A percentile compares a stretch with the other conserved stretches of the same genome.
phyloP scores from a whole-genome alignment of 2,888 invertebrate genomes.

The Kuschelorhynchus macadamiae region DNA sequence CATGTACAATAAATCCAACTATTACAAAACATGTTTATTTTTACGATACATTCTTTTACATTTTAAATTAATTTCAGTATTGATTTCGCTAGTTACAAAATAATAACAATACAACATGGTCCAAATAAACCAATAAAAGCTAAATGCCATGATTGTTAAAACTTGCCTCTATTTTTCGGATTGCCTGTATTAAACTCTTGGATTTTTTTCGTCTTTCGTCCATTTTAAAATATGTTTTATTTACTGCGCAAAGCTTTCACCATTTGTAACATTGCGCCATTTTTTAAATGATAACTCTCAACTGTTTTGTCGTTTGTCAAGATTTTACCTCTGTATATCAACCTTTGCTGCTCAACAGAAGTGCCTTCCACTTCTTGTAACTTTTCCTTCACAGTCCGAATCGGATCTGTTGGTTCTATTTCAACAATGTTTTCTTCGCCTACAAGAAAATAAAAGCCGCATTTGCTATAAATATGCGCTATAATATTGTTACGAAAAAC shows the following conservation, averaged over 20 bases:
- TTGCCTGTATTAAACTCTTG: neutral
- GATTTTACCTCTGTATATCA: slow-evolving; percentile 50
- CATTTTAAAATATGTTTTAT: slow-evolving; percentile 11
- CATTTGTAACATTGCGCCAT: slow-evolving; percentile 51
- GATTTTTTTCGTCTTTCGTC: slow-evolving; percentile 1
- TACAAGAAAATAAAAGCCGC: slow-evolving; percentile 46
- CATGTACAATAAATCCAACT: no score
- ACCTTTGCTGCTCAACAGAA: slow-evolving; percentile 50
- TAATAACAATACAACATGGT: slow-evolving; percentile 36
- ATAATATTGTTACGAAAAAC: neutral
- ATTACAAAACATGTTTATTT: no score
- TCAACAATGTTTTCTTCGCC: slow-evolving; percentile 51
- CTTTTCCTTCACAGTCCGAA: slow-evolving; percentile 49
- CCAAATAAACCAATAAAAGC: slow-evolving; percentile 25
- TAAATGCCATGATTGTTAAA: neutral
- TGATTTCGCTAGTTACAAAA: slow-evolving; percentile 1
- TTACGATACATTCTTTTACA: no score
- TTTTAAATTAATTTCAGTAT: no score
- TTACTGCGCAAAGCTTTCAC: slow-evolving; percentile 54
- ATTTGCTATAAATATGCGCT: slow-evolving; percentile 23
- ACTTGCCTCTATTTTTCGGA: no score
- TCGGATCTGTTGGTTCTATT: slow-evolving; percentile 50
- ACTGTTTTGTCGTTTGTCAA: slow-evolving; percentile 53
- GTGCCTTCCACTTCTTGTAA: slow-evolving; percentile 51
- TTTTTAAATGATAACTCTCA: slow-evolving; percentile 52